phyloP scores from a whole-genome alignment of 2,797 vertebrate genomes.

The Anas flavirostris region DNA sequence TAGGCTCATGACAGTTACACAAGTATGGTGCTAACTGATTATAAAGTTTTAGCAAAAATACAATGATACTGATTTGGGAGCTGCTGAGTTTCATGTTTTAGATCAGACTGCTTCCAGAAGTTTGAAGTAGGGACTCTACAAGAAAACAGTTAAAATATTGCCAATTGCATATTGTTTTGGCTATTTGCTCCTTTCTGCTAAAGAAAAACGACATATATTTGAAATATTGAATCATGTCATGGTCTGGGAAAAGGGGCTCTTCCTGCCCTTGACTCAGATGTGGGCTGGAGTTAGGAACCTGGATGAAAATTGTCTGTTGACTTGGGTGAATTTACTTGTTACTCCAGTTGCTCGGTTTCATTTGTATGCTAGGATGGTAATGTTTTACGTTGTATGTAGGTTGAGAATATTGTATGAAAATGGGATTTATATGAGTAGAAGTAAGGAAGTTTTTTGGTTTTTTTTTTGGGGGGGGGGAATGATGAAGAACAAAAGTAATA shows the following conservation, averaged over 20 bases:
- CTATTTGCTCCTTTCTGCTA: neutral
- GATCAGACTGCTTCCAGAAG: neutral
- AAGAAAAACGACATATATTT: neutral
- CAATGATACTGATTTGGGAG: neutral
- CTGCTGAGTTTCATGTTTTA: neutral
- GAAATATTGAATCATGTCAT: neutral
- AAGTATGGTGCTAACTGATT: neutral
- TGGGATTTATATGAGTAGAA: neutral
- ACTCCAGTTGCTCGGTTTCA: neutral
- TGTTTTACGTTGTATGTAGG: neutral
- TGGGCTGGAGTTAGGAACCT: neutral
- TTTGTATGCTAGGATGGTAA: neutral
- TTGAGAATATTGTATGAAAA: neutral
- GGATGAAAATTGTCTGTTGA: neutral
- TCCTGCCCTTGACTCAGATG: neutral
- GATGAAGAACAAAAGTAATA: neutral
- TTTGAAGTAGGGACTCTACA: neutral
- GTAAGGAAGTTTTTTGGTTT: neutral
- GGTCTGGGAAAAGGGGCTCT: neutral
- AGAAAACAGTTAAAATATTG: neutral
- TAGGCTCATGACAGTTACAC: neutral
- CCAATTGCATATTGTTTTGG: accelerated
- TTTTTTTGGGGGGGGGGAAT: neutral
- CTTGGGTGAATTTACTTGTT: neutral
- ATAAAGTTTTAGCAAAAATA: neutral